Evolutionary conservation across 2,113 vertebrate genomes (phyloP).

Genomic region (Nestor notabilis): DNA sequence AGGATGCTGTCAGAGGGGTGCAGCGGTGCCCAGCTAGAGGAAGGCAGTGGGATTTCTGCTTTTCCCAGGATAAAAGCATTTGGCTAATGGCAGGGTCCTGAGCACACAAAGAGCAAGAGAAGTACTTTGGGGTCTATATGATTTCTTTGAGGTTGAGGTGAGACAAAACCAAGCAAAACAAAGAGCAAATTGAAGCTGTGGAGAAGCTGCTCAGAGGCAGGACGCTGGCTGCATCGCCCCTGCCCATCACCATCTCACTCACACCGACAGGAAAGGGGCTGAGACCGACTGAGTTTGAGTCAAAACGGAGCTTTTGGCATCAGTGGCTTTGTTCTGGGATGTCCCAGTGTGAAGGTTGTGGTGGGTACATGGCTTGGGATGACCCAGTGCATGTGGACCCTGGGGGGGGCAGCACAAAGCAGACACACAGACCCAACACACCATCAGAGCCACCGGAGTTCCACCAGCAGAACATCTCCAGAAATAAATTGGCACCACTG

Average conservation of each 20-base stretch:
- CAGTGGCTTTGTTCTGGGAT: background rate
- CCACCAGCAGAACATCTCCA: background rate
- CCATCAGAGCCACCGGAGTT: background rate
- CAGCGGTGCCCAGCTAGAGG: background rate
- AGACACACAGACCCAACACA: background rate
- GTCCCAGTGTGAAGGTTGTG: background rate
- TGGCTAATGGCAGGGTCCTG: rapidly evolving
- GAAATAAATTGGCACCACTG: background rate
- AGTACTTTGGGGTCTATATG: background rate
- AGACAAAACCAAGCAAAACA: background rate
- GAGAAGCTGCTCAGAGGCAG: background rate
- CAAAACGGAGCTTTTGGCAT: background rate
- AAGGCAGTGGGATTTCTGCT: background rate
- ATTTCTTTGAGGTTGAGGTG: background rate
- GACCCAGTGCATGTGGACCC: background rate
- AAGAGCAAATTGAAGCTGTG: background rate
- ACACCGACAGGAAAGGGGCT: background rate
- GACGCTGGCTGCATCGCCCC: rapidly evolving
- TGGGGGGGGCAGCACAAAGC: background rate
- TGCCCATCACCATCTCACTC: background rate
- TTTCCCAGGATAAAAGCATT: rapidly evolving
- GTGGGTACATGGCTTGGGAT: too few species aligned
- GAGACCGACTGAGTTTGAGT: rapidly evolving
- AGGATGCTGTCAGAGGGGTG: background rate
- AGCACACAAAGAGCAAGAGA: background rate